Evolutionary conservation across 2,797 vertebrate genomes (phyloP), one percentile per base, ranked within the genome.

Genomic region (Rhabdophis nuchalis): DNA sequence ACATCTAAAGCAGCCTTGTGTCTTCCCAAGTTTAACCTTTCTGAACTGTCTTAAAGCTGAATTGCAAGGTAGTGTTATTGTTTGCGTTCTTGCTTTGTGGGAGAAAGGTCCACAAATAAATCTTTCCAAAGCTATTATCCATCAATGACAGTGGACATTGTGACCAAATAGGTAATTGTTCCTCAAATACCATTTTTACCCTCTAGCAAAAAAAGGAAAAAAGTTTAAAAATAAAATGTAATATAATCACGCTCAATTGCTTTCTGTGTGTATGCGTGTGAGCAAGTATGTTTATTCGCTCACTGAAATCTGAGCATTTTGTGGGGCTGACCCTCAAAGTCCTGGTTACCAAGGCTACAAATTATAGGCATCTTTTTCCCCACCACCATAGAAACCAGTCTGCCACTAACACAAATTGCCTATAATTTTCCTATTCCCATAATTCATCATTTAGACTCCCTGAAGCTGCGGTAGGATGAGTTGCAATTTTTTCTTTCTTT

Each of bases 381-480:
- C 61, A 96, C 93, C 96, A 92, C 95, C 91, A 92, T 92, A 95
- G 93, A 97, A 97, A 95, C 58, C 95, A 93, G 94, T 93, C 86
- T 95, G 95, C 93, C 96, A 94, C 94, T 96, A 96, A 96, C 92
- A 95, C 92, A 96, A 97, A 97, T 96, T 96, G 92, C 92, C 96
- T 97, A 89, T 96, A 95, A 96, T 97, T 97, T 97, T 96, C 95
- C 96, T 94, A 96, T 96, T 97, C 91, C 94, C 90, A 90, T 93
- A 96, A 96, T 97, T 96, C 95, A 86, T 91, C 89, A 96, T 96
- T 96, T 94, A 93, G 41, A 94, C 88, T 96, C 96, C 96, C 92
- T 60, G 92, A 94, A 93, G 95, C 90, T 87, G 61, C 7, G 61
- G 92, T 32, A 53, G n/a, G 64, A 93, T 95, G 72, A 93, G 92